Conservation (phyloP, 2,797 vertebrate species). For the Neostethus bicornis region DNA sequence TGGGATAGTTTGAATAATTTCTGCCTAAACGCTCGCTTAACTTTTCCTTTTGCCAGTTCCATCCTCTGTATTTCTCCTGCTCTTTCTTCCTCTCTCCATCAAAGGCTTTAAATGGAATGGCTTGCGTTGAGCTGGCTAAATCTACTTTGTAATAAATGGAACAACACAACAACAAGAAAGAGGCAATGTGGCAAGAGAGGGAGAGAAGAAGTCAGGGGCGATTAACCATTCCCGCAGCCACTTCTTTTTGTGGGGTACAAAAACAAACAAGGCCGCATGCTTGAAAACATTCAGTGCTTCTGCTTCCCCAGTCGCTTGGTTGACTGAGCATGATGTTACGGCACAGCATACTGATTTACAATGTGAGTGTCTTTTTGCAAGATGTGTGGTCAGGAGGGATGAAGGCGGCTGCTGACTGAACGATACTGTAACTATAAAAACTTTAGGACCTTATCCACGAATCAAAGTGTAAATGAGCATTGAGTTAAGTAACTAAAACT, state of each 20-base stretch:
- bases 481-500: constrained; percentile 13
- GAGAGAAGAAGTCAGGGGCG: constrained; percentile 33
- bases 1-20: constrained; percentile 52
- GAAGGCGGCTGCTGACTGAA: constrained; percentile 8
- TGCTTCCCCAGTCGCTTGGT: constrained; percentile 41
- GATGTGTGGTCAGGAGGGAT: constrained; percentile 34
- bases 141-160: constrained; percentile 80
- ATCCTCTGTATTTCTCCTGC: constrained; percentile 9
- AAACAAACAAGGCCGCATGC: constrained; percentile 52
- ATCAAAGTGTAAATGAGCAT: constrained; percentile 11
- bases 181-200: constrained; percentile 58
- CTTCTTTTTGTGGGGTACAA: constrained; percentile 52
- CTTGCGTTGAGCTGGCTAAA: constrained; percentile 65
- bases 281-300: constrained; percentile 47
- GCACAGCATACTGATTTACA: constrained; percentile 30
- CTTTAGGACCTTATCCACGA: constrained; percentile 6
- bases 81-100: constrained; percentile 47
- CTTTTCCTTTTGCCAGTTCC: constrained; percentile 17
- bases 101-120: constrained; percentile 68
- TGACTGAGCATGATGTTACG: constrained; percentile 39
- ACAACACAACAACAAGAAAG: constrained; percentile 68
- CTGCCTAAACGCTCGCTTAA: constrained; percentile 29
- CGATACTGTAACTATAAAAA: constrained; percentile 3
- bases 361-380: constrained; percentile 26
- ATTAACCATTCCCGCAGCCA: constrained; percentile 56